Conservation (phyloP, 2,797 vertebrate species). For the Crotalus adamanteus region DNA sequence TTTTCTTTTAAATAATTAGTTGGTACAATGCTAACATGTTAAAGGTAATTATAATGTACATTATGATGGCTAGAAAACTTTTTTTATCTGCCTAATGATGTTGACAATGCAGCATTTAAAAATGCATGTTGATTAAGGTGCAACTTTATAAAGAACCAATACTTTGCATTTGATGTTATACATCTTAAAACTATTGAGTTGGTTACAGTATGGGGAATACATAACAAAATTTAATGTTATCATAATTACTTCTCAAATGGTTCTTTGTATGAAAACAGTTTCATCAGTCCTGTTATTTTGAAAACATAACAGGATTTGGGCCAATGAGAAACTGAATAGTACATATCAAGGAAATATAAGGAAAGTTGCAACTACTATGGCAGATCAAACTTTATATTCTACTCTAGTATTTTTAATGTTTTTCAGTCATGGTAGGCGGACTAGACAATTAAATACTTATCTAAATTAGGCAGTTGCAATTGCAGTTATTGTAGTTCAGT, state of each 20-base stretch:
- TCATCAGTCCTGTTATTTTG: background rate
- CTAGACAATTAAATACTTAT: background rate
- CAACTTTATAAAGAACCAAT: background rate
- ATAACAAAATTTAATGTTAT: background rate
- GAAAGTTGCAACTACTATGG: background rate
- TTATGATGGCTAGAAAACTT: background rate
- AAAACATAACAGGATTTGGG: background rate
- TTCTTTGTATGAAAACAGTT: background rate
- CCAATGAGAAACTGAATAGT: constrained; percentile 3
- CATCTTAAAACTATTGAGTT: background rate
- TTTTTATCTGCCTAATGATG: background rate
- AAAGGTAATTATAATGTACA: background rate
- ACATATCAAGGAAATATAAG: background rate
- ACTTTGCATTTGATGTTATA: background rate
- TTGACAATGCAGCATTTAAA: background rate
- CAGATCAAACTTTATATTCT: background rate
- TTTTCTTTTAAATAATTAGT: constrained; percentile 38
- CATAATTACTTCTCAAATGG: background rate
- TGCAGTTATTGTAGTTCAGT: background rate
- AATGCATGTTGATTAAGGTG: background rate
- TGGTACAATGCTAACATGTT: background rate
- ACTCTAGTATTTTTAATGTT: background rate
- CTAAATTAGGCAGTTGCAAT: background rate
- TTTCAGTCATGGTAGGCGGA: background rate
- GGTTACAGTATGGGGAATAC: background rate